Conservation (phyloP, 2,113 vertebrate genomes). For the Gulo gulo region DNA sequence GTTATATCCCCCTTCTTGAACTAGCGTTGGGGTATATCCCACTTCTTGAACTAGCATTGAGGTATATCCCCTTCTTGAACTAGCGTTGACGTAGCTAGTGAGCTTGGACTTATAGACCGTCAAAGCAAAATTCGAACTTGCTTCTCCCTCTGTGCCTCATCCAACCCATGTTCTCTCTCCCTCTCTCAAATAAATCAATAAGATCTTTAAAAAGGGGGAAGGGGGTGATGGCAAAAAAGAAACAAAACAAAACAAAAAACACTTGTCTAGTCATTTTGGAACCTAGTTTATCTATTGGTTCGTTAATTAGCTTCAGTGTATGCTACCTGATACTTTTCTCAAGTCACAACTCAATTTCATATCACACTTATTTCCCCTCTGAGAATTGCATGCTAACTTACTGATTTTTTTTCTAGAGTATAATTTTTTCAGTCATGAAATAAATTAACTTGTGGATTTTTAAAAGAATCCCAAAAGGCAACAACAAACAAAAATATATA, state of each 20-base stretch:
- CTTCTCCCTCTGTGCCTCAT: not conserved
- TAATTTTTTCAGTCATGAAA: not conserved
- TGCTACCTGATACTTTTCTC: not conserved
- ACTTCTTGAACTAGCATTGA: not conserved
- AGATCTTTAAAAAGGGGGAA: no score
- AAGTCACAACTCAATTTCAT: not conserved
- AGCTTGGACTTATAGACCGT: not conserved
- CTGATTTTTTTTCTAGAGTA: not conserved
- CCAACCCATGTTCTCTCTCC: not conserved
- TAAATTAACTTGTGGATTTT: not conserved
- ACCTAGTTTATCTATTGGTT: not conserved
- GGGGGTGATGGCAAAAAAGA: no score
- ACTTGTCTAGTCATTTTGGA: not conserved
- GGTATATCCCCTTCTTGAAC: not conserved
- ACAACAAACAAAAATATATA: not conserved
- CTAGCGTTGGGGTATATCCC: not conserved
- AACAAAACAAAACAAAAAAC: not conserved
- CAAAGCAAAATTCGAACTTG: conserved; percentile 19
- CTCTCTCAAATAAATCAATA: no score
- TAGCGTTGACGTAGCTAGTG: not conserved
- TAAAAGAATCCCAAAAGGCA: not conserved
- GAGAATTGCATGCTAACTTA: not conserved
- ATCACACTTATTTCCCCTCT: not conserved
- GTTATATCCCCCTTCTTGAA: not conserved
- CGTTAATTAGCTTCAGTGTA: not conserved